These are phyloP conservation scores for Drosophila anceps DNA, from an alignment of 2,888 invertebrate genomes.

Conservation along the genomic window DNA sequence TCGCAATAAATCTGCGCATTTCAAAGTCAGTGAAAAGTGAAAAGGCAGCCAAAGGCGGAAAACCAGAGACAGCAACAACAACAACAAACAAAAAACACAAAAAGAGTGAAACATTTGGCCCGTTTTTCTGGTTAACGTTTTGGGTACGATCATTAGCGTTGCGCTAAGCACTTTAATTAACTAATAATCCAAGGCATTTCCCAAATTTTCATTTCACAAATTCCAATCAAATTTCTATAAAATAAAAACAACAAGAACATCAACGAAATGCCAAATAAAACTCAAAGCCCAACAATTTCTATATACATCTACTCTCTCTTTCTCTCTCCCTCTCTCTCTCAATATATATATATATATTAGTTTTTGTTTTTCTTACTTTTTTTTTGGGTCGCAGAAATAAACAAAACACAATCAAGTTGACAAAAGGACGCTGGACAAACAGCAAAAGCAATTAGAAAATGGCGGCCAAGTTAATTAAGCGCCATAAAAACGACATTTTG, in stretches of 20 bases:
- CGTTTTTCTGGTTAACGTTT: conserved; percentile 2
- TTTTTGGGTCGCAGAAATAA: conserved; percentile 31
- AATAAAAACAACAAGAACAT: neutral
- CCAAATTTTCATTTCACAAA: conserved; percentile 46
- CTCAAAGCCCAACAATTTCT: conserved; percentile 4
- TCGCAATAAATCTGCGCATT: conserved; percentile 82
- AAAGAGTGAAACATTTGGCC: neutral
- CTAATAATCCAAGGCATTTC: conserved; percentile 57
- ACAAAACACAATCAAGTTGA: conserved; percentile 64
- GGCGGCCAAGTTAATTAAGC: conserved; percentile 77
- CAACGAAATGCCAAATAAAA: conserved; percentile 4
- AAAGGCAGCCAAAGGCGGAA: conserved; percentile 35
- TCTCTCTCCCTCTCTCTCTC: neutral
- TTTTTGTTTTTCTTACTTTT: neutral
- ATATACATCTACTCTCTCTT: no score
- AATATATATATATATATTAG: conserved; percentile 3
- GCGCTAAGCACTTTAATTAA: conserved; percentile 61
- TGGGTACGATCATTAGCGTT: conserved; percentile 61
- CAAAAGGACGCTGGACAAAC: conserved; percentile 65
- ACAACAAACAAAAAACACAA: neutral
- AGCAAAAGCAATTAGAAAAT: conserved; percentile 77
- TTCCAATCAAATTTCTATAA: conserved; percentile 29
- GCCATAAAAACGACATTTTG: conserved; percentile 76
- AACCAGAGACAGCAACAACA: conserved; percentile 33
- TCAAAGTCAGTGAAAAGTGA: conserved; percentile 75